Percentiles rank a stretch among this genome's conserved stretches.
phyloP scores from a whole-genome alignment of 1,140 invertebrate species.

The Oppia nitens region DNA sequence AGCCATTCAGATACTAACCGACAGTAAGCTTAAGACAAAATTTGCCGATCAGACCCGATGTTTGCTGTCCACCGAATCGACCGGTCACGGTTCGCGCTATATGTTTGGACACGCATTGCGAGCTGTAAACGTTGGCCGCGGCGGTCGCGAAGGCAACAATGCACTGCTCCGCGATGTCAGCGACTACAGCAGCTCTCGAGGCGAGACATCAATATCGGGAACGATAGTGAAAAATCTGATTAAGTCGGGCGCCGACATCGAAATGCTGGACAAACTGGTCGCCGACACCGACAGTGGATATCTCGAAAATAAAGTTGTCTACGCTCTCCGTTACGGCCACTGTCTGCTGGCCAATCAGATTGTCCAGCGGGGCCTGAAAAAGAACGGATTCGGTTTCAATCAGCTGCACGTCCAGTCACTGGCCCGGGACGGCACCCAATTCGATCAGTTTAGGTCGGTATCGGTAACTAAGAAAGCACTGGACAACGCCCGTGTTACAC shows the following conservation, averaged over 20 bases:
- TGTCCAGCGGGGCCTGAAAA: slow-evolving; percentile 26
- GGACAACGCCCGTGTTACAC: slow-evolving; percentile 31
- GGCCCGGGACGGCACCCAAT: slow-evolving; percentile 28
- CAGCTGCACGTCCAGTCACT: slow-evolving; percentile 30
- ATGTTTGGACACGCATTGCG: slow-evolving; percentile 29
- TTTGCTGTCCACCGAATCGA: slow-evolving; percentile 23
- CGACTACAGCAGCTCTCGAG: no score
- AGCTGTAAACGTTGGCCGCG: slow-evolving; percentile 27
- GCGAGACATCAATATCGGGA: no score
- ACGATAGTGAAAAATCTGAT: no score
- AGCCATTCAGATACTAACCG: slow-evolving; percentile 24
- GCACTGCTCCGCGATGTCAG: no score
- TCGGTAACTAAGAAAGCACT: slow-evolving; percentile 32
- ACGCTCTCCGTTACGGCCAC: slow-evolving; percentile 29
- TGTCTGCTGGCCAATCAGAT: slow-evolving; percentile 29
- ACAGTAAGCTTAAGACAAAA: slow-evolving; percentile 12
- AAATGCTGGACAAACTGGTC: no score
- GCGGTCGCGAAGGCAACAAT: slow-evolving; percentile 29
- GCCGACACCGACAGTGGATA: no score
- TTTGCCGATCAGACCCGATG: slow-evolving; percentile 20
- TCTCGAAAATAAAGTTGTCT: slow-evolving; percentile 21
- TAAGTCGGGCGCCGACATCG: no score
- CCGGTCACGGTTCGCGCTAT: slow-evolving; percentile 4
- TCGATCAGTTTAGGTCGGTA: slow-evolving; percentile 26
- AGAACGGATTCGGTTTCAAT: slow-evolving; percentile 29